These are phyloP conservation scores for Amblyraja radiata DNA, from an alignment of 2,797 vertebrate species.

Conservation along the genomic window DNA sequence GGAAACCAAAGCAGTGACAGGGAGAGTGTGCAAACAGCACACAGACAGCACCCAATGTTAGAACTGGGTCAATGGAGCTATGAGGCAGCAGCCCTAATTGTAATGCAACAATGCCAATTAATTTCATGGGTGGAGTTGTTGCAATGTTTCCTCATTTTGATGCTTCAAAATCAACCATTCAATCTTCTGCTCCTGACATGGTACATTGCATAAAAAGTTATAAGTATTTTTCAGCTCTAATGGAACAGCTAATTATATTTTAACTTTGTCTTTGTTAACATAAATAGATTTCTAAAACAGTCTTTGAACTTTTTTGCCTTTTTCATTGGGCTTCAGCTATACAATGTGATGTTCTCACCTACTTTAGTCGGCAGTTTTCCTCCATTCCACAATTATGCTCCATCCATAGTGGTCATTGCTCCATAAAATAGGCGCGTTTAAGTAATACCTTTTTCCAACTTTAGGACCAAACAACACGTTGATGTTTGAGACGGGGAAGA, in stretches of 20 bases:
- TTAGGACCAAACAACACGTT: not conserved
- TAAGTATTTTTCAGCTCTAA: not conserved
- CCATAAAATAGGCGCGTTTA: not conserved
- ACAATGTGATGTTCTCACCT: too few species aligned
- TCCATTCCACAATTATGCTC: not conserved
- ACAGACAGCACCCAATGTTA: too few species aligned
- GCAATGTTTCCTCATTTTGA: not conserved
- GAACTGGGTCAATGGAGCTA: too few species aligned
- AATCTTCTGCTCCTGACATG: not conserved
- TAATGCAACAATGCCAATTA: not conserved
- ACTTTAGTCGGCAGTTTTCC: not conserved
- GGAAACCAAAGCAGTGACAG: too few species aligned
- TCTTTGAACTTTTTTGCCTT: not conserved
- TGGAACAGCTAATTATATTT: not conserved
- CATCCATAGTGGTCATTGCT: not conserved
- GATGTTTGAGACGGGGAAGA: not conserved
- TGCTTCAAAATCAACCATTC: not conserved
- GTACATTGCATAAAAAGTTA: not conserved
- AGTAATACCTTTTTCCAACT: not conserved
- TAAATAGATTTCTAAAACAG: not conserved
- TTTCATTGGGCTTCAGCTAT: not conserved
- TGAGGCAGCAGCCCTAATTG: too few species aligned
- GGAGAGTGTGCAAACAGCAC: too few species aligned
- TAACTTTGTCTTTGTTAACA: not conserved
- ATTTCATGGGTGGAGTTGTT: not conserved